Evolutionary conservation across 2,888 invertebrate genomes (phyloP).

Genomic region (Caenorhabditis virilis): DNA sequence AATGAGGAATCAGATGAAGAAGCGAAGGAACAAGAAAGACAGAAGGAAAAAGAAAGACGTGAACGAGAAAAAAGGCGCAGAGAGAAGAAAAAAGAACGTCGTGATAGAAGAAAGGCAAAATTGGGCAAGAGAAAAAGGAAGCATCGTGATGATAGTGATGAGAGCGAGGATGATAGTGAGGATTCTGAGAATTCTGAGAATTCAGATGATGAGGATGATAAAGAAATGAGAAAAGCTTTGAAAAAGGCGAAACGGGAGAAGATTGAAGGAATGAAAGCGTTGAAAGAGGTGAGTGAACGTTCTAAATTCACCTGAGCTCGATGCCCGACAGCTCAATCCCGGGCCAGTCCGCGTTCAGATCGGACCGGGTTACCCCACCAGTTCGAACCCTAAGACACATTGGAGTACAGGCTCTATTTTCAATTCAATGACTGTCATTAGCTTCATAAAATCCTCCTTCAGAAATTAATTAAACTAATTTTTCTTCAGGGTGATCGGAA

Average conservation of each 20-base stretch:
- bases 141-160: conserved; percentile 20
- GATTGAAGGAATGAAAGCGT: conserved; percentile 68
- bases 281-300: conserved; percentile 38
- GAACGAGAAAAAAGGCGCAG: conserved; percentile 44
- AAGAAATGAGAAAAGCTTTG: conserved; percentile 49
- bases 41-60: conserved; percentile 43
- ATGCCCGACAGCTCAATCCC: no score
- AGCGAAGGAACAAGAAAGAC: conserved; percentile 28
- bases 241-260: conserved; percentile 49
- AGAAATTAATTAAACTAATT: neutral
- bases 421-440: no score
- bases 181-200: conserved; percentile 5
- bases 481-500: conserved; percentile 78
- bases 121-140: conserved; percentile 45
- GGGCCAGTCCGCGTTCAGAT: no score
- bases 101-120: conserved; percentile 61
- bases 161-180: conserved; percentile 15
- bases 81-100: conserved; percentile 58
- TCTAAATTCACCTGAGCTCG: no score
- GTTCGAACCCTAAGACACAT: conserved; percentile 2
- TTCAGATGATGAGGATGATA: conserved; percentile 23
- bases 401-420: no score
- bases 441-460: no score
- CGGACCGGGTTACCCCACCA: neutral
- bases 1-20: conserved; percentile 34